These are phyloP conservation scores for Andrena bicolor DNA, from an alignment of 2,888 invertebrate genomes.

Conservation along the genomic window DNA sequence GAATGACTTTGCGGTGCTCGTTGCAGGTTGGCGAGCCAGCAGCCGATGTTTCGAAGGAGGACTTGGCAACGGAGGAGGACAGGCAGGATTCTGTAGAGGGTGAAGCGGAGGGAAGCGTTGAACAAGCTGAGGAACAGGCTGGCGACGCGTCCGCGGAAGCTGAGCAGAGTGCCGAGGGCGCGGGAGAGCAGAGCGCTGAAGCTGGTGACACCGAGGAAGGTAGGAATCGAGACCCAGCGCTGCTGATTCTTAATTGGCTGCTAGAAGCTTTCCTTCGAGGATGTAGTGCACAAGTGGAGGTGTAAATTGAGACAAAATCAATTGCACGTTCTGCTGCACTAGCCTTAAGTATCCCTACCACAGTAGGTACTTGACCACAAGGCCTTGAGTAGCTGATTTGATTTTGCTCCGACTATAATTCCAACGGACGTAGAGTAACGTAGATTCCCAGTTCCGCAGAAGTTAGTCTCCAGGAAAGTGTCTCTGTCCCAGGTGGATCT, in stretches of 20 bases:
- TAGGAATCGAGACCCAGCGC: conserved; percentile 22
- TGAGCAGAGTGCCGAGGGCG: conserved; percentile 65
- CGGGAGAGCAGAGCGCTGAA: conserved; percentile 50
- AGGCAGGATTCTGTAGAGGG: conserved; percentile 50
- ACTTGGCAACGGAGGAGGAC: conserved; percentile 72
- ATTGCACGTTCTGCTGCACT: no score
- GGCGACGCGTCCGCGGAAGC: conserved; percentile 58
- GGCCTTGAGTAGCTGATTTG: no score
- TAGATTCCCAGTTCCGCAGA: no score
- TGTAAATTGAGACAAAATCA: no score
- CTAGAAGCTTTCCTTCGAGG: no score
- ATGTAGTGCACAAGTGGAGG: no score
- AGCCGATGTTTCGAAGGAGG: conserved; percentile 83
- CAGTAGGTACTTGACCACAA: no score
- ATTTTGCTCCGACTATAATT: no score
- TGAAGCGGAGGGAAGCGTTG: conserved; percentile 44
- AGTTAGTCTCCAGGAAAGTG: background rate
- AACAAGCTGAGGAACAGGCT: conserved; percentile 59
- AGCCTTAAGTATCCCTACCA: no score
- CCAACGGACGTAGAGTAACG: no score
- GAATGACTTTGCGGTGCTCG: background rate
- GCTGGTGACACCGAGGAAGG: conserved; percentile 58
- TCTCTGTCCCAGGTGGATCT: conserved; percentile 10
- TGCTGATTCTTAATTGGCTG: background rate
- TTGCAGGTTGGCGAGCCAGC: conserved; percentile 58